Evolutionary conservation across 1,140 invertebrate species (phyloP), one percentile per base, ranked within the genome.

Genomic region (Ostrea denselamellosa): DNA sequence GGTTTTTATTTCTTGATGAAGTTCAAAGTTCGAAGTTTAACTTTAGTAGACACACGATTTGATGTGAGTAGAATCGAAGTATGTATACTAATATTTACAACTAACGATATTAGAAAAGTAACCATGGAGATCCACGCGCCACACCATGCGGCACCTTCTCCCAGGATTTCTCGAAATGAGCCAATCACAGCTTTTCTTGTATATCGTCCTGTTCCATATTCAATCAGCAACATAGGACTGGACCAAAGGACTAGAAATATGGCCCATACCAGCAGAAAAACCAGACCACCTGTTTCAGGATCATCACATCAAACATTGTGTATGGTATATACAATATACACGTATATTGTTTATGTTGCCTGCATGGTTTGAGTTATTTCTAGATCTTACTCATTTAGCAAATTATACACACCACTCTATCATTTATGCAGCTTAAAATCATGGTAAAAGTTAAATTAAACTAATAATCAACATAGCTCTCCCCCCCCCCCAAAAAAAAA

Each of bases 221-320:
- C 94, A 5, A 94, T 87, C 52, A 93, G 54, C 10, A 94, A 85
- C 87, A 94, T 91, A 4, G 94, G 94, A 19, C 91, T 91, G 7
- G 93, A 93, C 94, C 94, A 94, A 0, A 94, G 81, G 28, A 94
- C 87, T 25, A 94, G 86, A 89, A 94, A 94, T n/a, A 93, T 0
- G 7, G 92, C 17, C 93, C 93, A 94, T 2, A 92, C 90, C 14
- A 94, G 62, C 22, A 94, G 86, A 88, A 94, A 94, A 10, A 92
- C 93, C 10, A 93, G 88, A 1, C 93, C 91, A 62, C 94, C 94
- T 94, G 88, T 44, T 44, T 44, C 34, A 44, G 34, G 34, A 44
- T 5, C 1, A 44, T 44, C 34, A 44, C 5, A 44, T 44, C 34
- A 44, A 44, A 44, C 34, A 44, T 5, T 44, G 34, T 44, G 5